Conservation (phyloP, 2,113 vertebrate species). For the Ctenomys sociabilis region DNA sequence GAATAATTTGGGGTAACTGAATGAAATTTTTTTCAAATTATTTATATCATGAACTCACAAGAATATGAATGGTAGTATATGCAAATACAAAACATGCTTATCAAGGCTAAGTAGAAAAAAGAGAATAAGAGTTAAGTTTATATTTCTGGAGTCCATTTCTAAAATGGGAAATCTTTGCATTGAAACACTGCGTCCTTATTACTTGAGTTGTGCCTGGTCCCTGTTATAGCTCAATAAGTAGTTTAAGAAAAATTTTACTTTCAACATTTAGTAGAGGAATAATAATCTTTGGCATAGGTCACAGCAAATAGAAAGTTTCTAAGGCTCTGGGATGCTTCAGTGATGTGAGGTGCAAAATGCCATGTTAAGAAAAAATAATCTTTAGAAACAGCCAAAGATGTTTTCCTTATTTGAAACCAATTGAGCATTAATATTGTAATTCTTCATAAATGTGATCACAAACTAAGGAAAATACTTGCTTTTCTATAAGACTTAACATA, state of each 20-base stretch:
- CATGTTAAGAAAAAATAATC: conserved; percentile 59
- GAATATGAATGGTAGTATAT: conserved; percentile 85
- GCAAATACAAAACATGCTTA: conserved; percentile 85
- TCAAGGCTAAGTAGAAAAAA: conserved; percentile 80
- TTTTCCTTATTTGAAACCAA: conserved; percentile 79
- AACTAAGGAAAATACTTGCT: conserved; percentile 82
- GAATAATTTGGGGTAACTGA: conserved; percentile 86
- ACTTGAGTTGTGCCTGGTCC: conserved; percentile 80
- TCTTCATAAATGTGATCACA: conserved; percentile 82
- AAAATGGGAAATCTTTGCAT: conserved; percentile 80
- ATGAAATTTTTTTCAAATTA: conserved; percentile 88
- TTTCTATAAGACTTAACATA: conserved; percentile 85
- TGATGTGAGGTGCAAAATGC: conserved; percentile 75
- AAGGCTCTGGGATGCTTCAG: conserved; percentile 78
- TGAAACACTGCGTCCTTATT: conserved; percentile 79
- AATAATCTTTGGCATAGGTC: conserved; percentile 83
- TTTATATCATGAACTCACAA: conserved; percentile 86
- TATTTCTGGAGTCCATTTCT: conserved; percentile 65
- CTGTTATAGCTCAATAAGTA: conserved; percentile 81
- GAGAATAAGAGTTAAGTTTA: conserved; percentile 79
- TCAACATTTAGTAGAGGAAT: conserved; percentile 85
- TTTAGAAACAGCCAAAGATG: conserved; percentile 76
- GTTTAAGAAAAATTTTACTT: conserved; percentile 84
- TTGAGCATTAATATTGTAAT: conserved; percentile 80
- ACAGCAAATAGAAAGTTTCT: conserved; percentile 84